phyloP scores from a whole-genome alignment of 2,888 invertebrate genomes.

The Arenicola marina region DNA sequence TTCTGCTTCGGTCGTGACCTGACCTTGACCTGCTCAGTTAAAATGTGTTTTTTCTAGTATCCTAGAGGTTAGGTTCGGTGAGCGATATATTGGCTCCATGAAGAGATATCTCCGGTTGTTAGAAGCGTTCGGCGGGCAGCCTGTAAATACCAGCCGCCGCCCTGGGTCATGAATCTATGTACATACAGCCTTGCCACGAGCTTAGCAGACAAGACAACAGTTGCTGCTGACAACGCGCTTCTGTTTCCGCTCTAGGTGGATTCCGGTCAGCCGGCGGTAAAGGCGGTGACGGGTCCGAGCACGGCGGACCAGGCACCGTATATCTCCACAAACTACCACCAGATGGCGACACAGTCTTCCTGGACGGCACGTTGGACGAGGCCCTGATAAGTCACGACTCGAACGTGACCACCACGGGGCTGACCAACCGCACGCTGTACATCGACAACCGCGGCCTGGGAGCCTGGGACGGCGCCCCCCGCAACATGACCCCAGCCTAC shows the following conservation, averaged over 20 bases:
- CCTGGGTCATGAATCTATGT: no score
- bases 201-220: no score
- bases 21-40: no score
- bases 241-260: slow-evolving; percentile 31
- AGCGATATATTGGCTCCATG: no score
- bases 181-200: no score
- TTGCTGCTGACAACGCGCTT: no score
- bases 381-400: slow-evolving; percentile 3
- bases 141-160: no score
- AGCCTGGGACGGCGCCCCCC: background rate
- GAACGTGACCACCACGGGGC: background rate
- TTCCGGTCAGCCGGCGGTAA: slow-evolving; percentile 37
- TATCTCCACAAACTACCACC: slow-evolving; percentile 41
- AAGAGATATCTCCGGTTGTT: no score
- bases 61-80: no score
- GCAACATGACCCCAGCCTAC: slow-evolving; percentile 12
- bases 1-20: no score
- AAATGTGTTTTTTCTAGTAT: no score
- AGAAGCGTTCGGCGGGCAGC: no score
- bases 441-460: slow-evolving; percentile 31
- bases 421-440: slow-evolving; percentile 39
- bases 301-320: slow-evolving; percentile 43
- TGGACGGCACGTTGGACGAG: background rate
- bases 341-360: background rate
- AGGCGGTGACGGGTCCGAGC: slow-evolving; percentile 34